Evolutionary conservation across 2,113 vertebrate species (phyloP), one percentile per base, ranked within the genome.

Genomic region (Tychaedon coryphoeus): DNA sequence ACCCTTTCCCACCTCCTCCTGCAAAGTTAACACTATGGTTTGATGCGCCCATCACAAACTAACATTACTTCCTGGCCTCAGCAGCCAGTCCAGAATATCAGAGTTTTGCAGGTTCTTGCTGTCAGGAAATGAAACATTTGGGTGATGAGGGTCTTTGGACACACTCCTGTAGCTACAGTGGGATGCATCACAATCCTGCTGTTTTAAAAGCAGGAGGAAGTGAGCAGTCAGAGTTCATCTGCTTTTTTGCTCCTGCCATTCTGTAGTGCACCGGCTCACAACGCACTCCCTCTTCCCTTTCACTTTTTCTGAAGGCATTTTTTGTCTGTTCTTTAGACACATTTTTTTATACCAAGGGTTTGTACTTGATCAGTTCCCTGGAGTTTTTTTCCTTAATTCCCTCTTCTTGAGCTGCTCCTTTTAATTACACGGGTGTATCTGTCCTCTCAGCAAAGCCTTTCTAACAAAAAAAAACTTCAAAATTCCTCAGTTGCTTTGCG

Each of bases 201-300:
- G 67, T 47, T 77, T 73, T 15, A 58, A 42, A 73, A 29, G 24
- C 50, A 58, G 45, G 9, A 62, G 47, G 26, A 75, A 69, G 20
- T 3, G 50, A 72, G 65, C 14, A 5, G 14, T 43, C 34, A 4
- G 48, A 54, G 45, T 50, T 64, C 36, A 60, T 76, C 28, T 65
- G 40, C 45, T 75, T 4, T 1, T 23, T 9, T 14, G 6, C n/a
- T 6, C 4, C 14, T 19, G 45, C 26, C 14, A 5, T 36, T 57
- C 1, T 0, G 12, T 33, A 38, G 11, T 38, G 26, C 24, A 8
- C 6, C 0, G 1, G 43, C 42, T 65, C 61, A 31, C 22, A 85
- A 8, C 0, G 1, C 14, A 19, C 25, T 81, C 10, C 7, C 13
- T 45, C 50, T 60, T 56, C 8, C n/a, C 14, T 77, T 56, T 33